Evolutionary conservation across 2,888 invertebrate species (phyloP).

Genomic region (Seladonia tumulorum): DNA sequence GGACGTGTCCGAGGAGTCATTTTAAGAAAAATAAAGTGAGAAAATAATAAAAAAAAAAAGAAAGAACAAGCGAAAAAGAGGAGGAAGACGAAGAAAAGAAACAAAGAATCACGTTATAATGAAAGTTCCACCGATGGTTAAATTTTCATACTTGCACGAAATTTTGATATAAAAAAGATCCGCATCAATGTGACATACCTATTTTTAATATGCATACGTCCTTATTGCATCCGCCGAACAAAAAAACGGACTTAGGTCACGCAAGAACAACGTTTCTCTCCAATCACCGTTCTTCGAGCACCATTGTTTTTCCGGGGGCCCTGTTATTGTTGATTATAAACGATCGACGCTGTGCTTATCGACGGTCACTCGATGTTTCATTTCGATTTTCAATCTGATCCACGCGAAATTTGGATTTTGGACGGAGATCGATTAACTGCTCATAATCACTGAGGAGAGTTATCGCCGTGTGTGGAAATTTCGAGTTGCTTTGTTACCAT

Average conservation of each 20-base stretch:
- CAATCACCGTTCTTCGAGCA: conserved; percentile 15
- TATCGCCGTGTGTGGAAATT: not conserved
- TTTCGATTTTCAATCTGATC: not conserved
- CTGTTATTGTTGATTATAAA: conserved; percentile 9
- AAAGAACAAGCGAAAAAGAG: not conserved
- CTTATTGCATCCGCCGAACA: conserved; percentile 64
- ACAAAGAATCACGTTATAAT: conserved; percentile 38
- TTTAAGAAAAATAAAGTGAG: not conserved
- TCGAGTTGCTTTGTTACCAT: not conserved
- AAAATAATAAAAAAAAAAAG: conserved; percentile 1
- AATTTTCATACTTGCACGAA: conserved; percentile 60
- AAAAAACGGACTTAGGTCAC: conserved; percentile 67
- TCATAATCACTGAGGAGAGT: not conserved
- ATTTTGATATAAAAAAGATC: conserved; percentile 59
- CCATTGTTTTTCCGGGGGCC: not conserved
- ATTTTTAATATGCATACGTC: conserved; percentile 45
- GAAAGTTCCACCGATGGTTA: conserved; percentile 47
- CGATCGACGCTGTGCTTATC: conserved; percentile 27
- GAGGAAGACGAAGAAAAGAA: not conserved
- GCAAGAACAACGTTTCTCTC: conserved; percentile 30
- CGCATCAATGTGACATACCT: conserved; percentile 44
- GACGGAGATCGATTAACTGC: conserved; percentile 1
- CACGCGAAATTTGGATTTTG: not conserved
- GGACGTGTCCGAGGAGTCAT: conserved; percentile 16
- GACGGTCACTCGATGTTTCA: not conserved